These are phyloP conservation scores for Apamea anceps DNA, from an alignment of 2,888 invertebrate genomes.

Conservation along the genomic window DNA sequence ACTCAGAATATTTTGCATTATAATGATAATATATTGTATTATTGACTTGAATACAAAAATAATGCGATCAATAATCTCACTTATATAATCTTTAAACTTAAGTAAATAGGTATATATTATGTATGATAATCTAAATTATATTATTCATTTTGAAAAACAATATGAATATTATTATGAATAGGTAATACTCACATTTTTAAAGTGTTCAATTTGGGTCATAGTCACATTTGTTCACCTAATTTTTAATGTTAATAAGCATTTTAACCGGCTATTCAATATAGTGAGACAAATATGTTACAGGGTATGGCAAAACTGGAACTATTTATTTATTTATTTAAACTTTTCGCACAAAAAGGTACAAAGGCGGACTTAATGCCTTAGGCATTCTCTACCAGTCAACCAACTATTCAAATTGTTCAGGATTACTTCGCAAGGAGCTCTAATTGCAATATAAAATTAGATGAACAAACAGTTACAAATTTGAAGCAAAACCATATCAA, in stretches of 20 bases:
- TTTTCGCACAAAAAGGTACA: too few relatives aligned
- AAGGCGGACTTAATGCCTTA: too few relatives aligned
- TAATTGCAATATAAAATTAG: slow-evolving; percentile 17
- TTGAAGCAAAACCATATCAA: background rate
- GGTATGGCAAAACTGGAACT: slow-evolving; percentile 8
- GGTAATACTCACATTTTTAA: slow-evolving; percentile 21
- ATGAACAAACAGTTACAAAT: slow-evolving; percentile 22
- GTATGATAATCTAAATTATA: slow-evolving; percentile 61
- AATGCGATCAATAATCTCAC: slow-evolving; percentile 86
- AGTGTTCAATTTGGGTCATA: slow-evolving; percentile 23
- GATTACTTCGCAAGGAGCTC: background rate
- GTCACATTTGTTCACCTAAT: slow-evolving; percentile 25
- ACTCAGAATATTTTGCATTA: slow-evolving; percentile 60
- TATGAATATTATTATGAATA: slow-evolving; percentile 3
- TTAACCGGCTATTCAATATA: background rate
- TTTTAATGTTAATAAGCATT: slow-evolving; percentile 11
- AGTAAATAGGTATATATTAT: slow-evolving; percentile 69
- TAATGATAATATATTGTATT: slow-evolving; percentile 52
- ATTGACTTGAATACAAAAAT: slow-evolving; percentile 83
- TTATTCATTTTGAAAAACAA: slow-evolving; percentile 46
- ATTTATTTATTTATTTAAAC: too few relatives aligned
- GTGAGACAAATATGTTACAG: background rate
- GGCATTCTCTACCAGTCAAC: too few relatives aligned
- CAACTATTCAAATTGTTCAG: background rate
- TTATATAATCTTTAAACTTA: slow-evolving; percentile 81